Conservation (phyloP, 1,140 invertebrate genomes). For the Tetragnatha versicolor region DNA sequence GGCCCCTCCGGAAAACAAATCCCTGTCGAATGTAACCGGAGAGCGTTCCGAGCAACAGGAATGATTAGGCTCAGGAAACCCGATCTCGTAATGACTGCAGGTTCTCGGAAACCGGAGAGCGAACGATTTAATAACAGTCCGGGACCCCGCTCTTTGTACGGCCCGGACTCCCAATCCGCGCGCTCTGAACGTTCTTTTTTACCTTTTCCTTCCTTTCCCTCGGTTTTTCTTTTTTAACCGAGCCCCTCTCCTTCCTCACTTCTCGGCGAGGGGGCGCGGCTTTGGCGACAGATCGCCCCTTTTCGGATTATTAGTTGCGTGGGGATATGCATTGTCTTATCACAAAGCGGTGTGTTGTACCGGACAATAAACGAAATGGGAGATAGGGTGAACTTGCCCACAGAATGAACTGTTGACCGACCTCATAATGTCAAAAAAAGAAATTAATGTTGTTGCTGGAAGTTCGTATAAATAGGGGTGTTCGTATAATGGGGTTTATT, state of each 20-base stretch:
- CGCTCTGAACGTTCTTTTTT: neutral
- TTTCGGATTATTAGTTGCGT: neutral
- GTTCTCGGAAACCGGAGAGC: conserved; percentile 48
- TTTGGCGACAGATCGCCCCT: conserved; percentile 39
- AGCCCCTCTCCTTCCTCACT: neutral
- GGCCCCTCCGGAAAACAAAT: conserved; percentile 49
- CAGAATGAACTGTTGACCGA: too few relatives aligned
- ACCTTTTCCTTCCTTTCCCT: neutral
- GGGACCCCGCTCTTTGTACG: conserved; percentile 45
- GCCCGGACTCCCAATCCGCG: conserved; percentile 31
- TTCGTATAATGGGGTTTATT: too few relatives aligned
- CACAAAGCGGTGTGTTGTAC: too few relatives aligned
- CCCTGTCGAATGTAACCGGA: conserved; percentile 49
- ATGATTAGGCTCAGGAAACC: conserved; percentile 51
- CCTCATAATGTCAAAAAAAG: too few relatives aligned
- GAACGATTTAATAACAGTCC: conserved; percentile 54
- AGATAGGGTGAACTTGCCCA: too few relatives aligned
- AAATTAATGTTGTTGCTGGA: too few relatives aligned
- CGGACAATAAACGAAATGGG: too few relatives aligned
- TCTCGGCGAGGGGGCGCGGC: neutral
- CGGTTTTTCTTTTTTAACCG: conserved; percentile 9
- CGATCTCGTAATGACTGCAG: conserved; percentile 53
- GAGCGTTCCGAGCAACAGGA: conserved; percentile 45
- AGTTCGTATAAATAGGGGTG: too few relatives aligned
- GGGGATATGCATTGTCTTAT: too few relatives aligned